Evolutionary conservation across 2,113 vertebrate genomes (phyloP).

Genomic region (Nannobrachium achirus): DNA sequence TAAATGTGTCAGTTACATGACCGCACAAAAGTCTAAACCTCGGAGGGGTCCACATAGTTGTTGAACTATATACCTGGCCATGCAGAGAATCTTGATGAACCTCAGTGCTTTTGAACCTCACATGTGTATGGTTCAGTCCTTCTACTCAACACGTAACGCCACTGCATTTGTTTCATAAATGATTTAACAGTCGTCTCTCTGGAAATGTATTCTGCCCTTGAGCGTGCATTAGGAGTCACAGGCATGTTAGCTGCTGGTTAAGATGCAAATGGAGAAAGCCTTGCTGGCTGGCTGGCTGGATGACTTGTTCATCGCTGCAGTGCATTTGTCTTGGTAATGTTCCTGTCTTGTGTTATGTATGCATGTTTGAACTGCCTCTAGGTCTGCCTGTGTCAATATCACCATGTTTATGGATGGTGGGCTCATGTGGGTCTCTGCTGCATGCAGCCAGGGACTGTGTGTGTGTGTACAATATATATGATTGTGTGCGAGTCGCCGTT

Average conservation of each 20-base stretch:
- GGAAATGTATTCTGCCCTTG: slow-evolving; percentile 48
- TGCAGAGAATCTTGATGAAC: slow-evolving; percentile 15
- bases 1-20: slow-evolving; percentile 29
- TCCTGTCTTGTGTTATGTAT: slow-evolving; percentile 47
- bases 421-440: slow-evolving; percentile 28
- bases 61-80: slow-evolving; percentile 44
- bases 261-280: slow-evolving; percentile 59
- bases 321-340: slow-evolving; percentile 59
- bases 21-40: slow-evolving; percentile 7
- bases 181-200: slow-evolving; percentile 46
- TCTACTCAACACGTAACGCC: background rate
- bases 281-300: slow-evolving; percentile 39
- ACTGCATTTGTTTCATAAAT: slow-evolving; percentile 52
- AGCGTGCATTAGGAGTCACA: slow-evolving; percentile 39
- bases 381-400: slow-evolving; percentile 45
- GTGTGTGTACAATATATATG: background rate
- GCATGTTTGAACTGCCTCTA: slow-evolving; percentile 52
- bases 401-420: slow-evolving; percentile 41
- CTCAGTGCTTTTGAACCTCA: slow-evolving; percentile 16
- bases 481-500: background rate
- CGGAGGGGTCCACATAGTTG: slow-evolving; percentile 15
- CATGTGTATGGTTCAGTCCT: slow-evolving; percentile 16
- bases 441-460: background rate
- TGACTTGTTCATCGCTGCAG: slow-evolving; percentile 39
- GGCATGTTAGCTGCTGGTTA: slow-evolving; percentile 48